phyloP scores from a whole-genome alignment of 1,140 invertebrate genomes.

The Calephelis virginiensis region DNA sequence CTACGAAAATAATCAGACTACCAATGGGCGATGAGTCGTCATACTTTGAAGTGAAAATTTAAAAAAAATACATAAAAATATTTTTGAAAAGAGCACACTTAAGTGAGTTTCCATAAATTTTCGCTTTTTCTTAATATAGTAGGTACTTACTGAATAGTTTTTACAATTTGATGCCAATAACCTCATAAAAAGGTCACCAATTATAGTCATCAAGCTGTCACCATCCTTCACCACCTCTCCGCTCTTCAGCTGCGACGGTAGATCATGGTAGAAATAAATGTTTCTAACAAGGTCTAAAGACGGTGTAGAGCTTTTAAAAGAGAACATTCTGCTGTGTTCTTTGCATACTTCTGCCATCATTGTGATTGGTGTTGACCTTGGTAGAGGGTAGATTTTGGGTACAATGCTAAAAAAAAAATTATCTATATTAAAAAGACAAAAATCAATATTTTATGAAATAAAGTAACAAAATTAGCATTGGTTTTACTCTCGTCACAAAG shows the following conservation, averaged over 20 bases:
- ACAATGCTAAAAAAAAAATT: constrained; percentile 45
- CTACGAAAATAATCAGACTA: too few relatives aligned
- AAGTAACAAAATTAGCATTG: too few relatives aligned
- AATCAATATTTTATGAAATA: too few relatives aligned
- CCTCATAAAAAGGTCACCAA: constrained; percentile 53
- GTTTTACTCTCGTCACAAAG: too few relatives aligned
- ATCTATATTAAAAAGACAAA: not conserved
- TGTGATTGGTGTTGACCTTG: constrained; percentile 41
- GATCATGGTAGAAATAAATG: constrained; percentile 63
- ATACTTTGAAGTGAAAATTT: too few relatives aligned
- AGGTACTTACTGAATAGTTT: constrained; percentile 81
- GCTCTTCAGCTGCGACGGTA: constrained; percentile 54
- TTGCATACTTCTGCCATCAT: constrained; percentile 47
- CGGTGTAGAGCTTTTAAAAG: constrained; percentile 37
- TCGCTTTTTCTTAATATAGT: not conserved
- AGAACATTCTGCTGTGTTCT: constrained; percentile 43
- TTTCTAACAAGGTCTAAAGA: constrained; percentile 53
- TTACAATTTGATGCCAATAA: constrained; percentile 80
- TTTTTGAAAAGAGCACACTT: too few relatives aligned
- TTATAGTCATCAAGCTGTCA: constrained; percentile 45
- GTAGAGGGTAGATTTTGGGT: constrained; percentile 47
- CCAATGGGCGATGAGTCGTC: too few relatives aligned
- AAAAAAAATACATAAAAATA: too few relatives aligned
- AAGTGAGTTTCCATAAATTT: not conserved
- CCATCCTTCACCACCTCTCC: constrained; percentile 33